A percentile compares a stretch with the other conserved stretches of the same genome.
These are phyloP conservation scores for Salvelinus namaycush DNA, from an alignment of 2,113 vertebrate species.

Conservation along the genomic window DNA sequence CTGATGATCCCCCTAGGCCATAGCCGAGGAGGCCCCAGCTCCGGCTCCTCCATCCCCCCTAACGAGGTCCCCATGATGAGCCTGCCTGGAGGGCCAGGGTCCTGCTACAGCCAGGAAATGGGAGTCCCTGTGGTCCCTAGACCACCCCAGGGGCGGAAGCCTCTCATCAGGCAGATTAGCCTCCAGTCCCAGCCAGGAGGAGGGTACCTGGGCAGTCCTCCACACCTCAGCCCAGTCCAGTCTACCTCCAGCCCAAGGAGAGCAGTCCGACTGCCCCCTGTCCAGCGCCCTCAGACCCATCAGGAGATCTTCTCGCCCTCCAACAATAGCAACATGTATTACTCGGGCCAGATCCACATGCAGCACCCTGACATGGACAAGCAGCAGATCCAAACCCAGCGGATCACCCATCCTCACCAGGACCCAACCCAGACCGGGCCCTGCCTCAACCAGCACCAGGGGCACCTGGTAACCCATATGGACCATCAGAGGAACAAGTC, in stretches of 20 bases:
- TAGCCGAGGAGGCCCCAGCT: conserved; percentile 22
- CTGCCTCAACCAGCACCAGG: conserved; percentile 74
- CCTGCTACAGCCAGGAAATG: conserved; percentile 78
- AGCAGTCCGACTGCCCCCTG: conserved; percentile 71
- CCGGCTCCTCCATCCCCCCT: conserved; percentile 62
- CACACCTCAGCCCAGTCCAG: conserved; percentile 73
- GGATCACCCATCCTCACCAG: conserved; percentile 3
- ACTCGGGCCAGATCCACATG: conserved; percentile 75
- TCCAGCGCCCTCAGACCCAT: conserved; percentile 59
- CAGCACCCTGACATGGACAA: conserved; percentile 71
- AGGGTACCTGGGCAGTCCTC: conserved; percentile 67
- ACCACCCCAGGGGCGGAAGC: conserved; percentile 79
- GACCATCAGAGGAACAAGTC: conserved; percentile 70
- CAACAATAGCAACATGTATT: conserved; percentile 65
- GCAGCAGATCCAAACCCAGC: too few relatives aligned
- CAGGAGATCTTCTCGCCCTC: conserved; percentile 63
- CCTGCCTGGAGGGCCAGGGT: conserved; percentile 62
- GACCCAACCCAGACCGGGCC: conserved; percentile 62
- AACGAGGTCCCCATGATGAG: conserved; percentile 67
- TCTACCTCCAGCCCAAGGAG: conserved; percentile 65
- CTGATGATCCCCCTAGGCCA: conserved; percentile 67
- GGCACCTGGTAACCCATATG: conserved; percentile 49
- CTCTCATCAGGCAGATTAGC: conserved; percentile 73
- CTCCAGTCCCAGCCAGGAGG: conserved; percentile 49
- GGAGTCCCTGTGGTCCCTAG: conserved; percentile 68